Base-by-base conservation (phyloP, 2,113 vertebrate species). In the Pteruthius melanotis region DNA sequence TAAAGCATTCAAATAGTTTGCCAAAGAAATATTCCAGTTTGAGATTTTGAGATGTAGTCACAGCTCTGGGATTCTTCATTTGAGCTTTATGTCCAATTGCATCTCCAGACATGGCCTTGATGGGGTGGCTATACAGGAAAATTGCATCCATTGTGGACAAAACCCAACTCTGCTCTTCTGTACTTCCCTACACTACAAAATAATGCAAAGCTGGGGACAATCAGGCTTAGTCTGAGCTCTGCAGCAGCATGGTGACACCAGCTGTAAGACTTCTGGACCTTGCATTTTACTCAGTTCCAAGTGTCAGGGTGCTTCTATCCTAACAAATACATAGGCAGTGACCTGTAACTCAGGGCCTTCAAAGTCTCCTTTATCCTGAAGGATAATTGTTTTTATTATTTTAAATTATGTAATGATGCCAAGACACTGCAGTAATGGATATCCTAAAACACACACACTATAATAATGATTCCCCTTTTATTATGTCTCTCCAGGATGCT, bases 401-500 rank as follows among this genome's bases (percentile, higher is more conserved):
- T 95, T 83, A 82, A 83, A 92, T 90, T 78, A 89, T 53, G 37
- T 49, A 92, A 90, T 92, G 84, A 92, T 66, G 85, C 76, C 85
- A 94, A 92, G 85, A 95, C 88, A 75, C 40, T 72, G 60, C 56
- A 84, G 85, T 89, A 94, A 90, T 94, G 56, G 71, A 90, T 91
- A 40, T 76, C 88, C 93, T 94, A 93, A 92, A 96, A 86, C 60
- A 82, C 37, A 65, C 52, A 81, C 69, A 40, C 56, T 68, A 54
- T 60, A 92, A 87, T 91, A 96, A 96, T 78, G 60, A 95, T 92
- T 90, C 93, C 49, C 23, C 72, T 93, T 94, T 93, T 90, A 94
- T 89, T 96, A 93, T 65, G 83, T 92, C 90, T 96, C 94, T 92
- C 90, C 84, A 94, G 83, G 50, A 96, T 84, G 72, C 90, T 94